Percentiles rank a stretch among this genome's conserved stretches.
Conservation (phyloP, 2,113 vertebrate species). For the Festucalex cinctus region DNA sequence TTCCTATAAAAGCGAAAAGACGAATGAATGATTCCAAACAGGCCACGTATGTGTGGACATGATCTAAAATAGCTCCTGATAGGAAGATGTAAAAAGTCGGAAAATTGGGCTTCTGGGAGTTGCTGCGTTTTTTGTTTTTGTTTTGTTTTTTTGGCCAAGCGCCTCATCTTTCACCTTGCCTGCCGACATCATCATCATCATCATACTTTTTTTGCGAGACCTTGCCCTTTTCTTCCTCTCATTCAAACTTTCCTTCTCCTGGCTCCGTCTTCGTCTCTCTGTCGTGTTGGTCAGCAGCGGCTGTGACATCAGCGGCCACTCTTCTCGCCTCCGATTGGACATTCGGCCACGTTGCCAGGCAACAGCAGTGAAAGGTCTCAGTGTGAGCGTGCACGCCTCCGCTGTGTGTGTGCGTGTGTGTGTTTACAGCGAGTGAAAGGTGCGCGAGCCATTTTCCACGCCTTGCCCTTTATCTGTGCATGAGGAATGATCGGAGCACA, state of each 20-base stretch:
- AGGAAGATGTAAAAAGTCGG: not conserved
- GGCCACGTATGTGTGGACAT: not conserved
- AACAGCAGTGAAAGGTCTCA: slow-evolving; percentile 80
- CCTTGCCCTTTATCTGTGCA: slow-evolving; percentile 72
- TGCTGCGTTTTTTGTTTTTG: not conserved
- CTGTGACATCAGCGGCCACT: slow-evolving; percentile 80
- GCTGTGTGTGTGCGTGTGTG: slow-evolving; percentile 25
- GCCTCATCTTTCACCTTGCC: slow-evolving; percentile 24
- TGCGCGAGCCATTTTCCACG: slow-evolving; percentile 67
- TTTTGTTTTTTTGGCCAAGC: not conserved
- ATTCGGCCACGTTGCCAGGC: slow-evolving; percentile 78
- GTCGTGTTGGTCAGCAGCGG: slow-evolving; percentile 75
- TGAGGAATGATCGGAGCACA: slow-evolving; percentile 67
- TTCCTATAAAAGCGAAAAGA: not conserved
- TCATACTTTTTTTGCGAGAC: slow-evolving; percentile 5
- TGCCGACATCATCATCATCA: slow-evolving; percentile 35
- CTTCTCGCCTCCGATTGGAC: slow-evolving; percentile 75
- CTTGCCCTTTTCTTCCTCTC: slow-evolving; percentile 19
- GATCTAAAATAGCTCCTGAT: not conserved
- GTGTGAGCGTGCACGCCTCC: slow-evolving; percentile 43
- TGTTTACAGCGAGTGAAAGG: slow-evolving; percentile 67
- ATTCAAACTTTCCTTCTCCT: slow-evolving; percentile 59
- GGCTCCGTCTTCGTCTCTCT: slow-evolving; percentile 40
- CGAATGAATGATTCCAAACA: not conserved
- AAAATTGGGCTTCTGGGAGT: not conserved